Conservation (phyloP, 1,140 invertebrate species). For the Drosophila ficusphila region DNA sequence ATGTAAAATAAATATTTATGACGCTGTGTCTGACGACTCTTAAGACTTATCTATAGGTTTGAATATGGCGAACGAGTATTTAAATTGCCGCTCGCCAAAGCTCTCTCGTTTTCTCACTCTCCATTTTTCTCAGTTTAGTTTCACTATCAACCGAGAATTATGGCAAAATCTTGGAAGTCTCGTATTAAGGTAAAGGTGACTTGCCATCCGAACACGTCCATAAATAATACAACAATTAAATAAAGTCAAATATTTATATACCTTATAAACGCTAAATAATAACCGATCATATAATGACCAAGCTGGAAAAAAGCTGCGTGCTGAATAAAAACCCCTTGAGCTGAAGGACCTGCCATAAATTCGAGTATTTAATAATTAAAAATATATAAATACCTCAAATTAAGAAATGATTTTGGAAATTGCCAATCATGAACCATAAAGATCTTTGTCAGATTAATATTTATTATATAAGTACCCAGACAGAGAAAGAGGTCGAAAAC, state of each 20-base stretch:
- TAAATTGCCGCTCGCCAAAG: conserved; percentile 35
- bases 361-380: conserved; percentile 46
- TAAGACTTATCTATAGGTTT: conserved; percentile 63
- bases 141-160: conserved; percentile 58
- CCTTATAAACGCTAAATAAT: conserved; percentile 52
- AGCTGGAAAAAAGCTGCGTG: conserved; percentile 19
- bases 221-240: conserved; percentile 55
- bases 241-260: conserved; percentile 42
- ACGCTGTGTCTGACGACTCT: conserved; percentile 65
- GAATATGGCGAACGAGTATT: conserved; percentile 48
- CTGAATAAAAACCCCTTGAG: conserved; percentile 24
- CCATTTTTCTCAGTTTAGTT: conserved; percentile 6
- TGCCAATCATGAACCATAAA: conserved; percentile 38
- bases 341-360: conserved; percentile 31
- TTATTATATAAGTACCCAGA: conserved; percentile 15
- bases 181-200: conserved; percentile 48
- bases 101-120: conserved; percentile 19
- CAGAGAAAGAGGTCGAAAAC: conserved; percentile 3
- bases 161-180: conserved; percentile 44
- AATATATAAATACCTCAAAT: conserved; percentile 56
- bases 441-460: conserved; percentile 10
- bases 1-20: conserved; percentile 75
- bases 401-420: conserved; percentile 53
- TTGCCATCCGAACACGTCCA: conserved; percentile 43
- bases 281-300: conserved; percentile 49